Evolutionary conservation across 2,888 invertebrate genomes (phyloP).

Genomic region (Galeruca laticollis): DNA sequence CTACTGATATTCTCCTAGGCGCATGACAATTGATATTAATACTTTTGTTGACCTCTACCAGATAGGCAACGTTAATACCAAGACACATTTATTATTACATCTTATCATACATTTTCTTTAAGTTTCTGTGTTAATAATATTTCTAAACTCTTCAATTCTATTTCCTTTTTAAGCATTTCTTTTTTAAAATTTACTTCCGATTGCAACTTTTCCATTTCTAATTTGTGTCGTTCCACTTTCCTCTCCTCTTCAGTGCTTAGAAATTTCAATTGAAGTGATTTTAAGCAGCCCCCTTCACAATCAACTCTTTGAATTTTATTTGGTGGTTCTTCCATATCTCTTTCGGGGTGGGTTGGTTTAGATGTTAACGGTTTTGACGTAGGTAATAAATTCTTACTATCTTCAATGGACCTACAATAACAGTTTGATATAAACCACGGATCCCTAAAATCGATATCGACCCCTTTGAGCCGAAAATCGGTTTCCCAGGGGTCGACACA

Average conservation of each 20-base stretch:
- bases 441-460: no score
- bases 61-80: no score
- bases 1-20: no score
- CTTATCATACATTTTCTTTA: not conserved
- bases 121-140: not conserved
- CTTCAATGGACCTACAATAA: not conserved
- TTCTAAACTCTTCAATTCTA: conserved; percentile 6
- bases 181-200: conserved; percentile 12
- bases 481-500: no score
- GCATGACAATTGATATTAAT: no score
- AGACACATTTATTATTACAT: not conserved
- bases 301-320: conserved; percentile 2
- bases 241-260: not conserved
- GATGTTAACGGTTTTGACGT: not conserved
- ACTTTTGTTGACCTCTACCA: no score
- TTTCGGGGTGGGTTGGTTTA: conserved; percentile 4
- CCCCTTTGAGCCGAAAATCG: no score
- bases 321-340: not conserved
- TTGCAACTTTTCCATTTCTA: conserved; percentile 8
- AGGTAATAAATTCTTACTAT: not conserved
- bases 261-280: conserved; percentile 8
- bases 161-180: conserved; percentile 15
- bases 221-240: conserved; percentile 6
- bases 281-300: not conserved
- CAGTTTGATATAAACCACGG: not conserved